These are phyloP conservation scores for Heterohyrax brucei DNA, from an alignment of 2,797 vertebrate species.

Conservation along the genomic window DNA sequence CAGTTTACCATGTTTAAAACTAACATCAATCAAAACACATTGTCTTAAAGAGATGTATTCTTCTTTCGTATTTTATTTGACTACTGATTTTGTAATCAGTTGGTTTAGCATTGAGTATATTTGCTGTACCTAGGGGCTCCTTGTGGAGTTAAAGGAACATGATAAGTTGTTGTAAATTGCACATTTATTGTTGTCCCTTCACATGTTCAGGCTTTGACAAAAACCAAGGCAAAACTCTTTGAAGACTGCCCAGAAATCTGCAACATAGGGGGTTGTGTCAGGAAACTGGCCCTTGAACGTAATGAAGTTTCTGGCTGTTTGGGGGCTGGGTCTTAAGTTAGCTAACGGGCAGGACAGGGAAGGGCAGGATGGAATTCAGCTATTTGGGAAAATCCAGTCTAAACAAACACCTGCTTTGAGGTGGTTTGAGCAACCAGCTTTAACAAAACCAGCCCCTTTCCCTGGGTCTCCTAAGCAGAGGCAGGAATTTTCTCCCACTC, in stretches of 20 bases:
- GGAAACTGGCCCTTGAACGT: neutral
- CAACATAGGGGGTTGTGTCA: neutral
- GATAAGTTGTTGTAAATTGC: neutral
- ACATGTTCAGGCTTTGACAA: slow-evolving; percentile 56
- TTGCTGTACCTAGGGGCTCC: neutral
- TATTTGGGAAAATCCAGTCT: neutral
- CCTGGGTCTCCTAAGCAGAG: neutral
- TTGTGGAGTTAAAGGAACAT: slow-evolving; percentile 58
- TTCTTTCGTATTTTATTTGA: slow-evolving; percentile 49
- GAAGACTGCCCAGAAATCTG: slow-evolving; percentile 21
- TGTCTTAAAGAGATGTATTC: slow-evolving; percentile 74
- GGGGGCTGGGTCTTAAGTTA: neutral
- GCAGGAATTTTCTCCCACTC: neutral
- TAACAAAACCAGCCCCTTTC: slow-evolving; percentile 29
- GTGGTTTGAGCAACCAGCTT: neutral
- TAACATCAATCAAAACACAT: slow-evolving; percentile 42
- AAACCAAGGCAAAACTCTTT: slow-evolving; percentile 41
- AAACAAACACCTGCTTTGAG: neutral
- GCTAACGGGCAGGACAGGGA: neutral
- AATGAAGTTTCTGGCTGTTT: neutral
- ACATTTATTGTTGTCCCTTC: slow-evolving; percentile 46
- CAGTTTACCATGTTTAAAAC: slow-evolving; percentile 77
- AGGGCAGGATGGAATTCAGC: neutral
- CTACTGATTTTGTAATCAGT: slow-evolving; percentile 22
- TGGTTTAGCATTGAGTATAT: neutral